phyloP scores from a whole-genome alignment of 2,888 invertebrate genomes.

The Augochlorella aurata region DNA sequence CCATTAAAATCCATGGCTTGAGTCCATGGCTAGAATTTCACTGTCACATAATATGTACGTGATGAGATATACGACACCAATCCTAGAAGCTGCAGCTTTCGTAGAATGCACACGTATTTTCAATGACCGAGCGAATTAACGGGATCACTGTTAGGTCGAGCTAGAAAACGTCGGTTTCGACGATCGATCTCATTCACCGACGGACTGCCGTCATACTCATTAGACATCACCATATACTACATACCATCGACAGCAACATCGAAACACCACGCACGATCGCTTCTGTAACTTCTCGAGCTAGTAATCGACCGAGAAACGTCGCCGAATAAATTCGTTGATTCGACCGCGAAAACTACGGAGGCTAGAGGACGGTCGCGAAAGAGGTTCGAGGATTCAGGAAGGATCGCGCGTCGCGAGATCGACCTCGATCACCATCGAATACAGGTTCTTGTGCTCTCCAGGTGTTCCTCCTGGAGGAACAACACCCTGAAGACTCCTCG shows the following conservation, averaged over 20 bases:
- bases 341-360: not conserved
- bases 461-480: constrained; percentile 86
- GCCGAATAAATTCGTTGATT: not conserved
- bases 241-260: constrained; percentile 26
- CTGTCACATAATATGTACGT: constrained; percentile 67
- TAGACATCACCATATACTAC: not conserved
- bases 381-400: constrained; percentile 44
- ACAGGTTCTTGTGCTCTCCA: constrained; percentile 67
- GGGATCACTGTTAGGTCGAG: constrained; percentile 52
- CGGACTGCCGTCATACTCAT: constrained; percentile 29
- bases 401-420: constrained; percentile 44
- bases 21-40: constrained; percentile 79
- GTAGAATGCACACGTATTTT: constrained; percentile 77
- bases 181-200: constrained; percentile 28
- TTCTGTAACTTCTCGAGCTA: constrained; percentile 34
- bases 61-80: constrained; percentile 65
- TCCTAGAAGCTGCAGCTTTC: constrained; percentile 75
- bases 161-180: constrained; percentile 43
- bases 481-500: constrained; percentile 79
- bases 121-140: constrained; percentile 48
- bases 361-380: not conserved
- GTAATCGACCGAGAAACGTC: not conserved
- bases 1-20: constrained; percentile 81
- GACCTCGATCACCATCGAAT: not conserved
- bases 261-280: constrained; percentile 31